Percentiles rank a stretch among this genome's conserved stretches.
These are phyloP conservation scores for Palythoa caribaeorum DNA, from an alignment of 92 coral and sea anemone genomes.

Conservation along the genomic window DNA sequence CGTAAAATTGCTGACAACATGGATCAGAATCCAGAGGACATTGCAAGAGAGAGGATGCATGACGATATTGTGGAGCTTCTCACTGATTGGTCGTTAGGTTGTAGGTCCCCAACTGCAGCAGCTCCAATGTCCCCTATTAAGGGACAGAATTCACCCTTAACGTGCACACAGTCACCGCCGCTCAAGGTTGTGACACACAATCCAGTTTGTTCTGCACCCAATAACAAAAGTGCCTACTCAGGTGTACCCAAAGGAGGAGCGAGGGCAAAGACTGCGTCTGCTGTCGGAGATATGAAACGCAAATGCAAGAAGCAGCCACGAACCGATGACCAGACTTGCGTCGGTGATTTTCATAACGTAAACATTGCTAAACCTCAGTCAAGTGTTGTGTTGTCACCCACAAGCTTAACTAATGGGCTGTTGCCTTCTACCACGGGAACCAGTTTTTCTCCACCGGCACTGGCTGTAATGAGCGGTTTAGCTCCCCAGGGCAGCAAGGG, in stretches of 20 bases:
- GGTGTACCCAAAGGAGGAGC: no score
- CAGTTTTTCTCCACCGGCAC: slow-evolving; percentile 79
- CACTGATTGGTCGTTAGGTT: no score
- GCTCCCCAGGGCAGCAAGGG: slow-evolving; percentile 70
- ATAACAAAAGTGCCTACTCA: slow-evolving; percentile 54
- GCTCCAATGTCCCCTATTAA: slow-evolving; percentile 94
- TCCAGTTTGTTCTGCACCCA: slow-evolving; percentile 67
- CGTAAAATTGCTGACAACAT: no score
- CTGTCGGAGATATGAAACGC: slow-evolving; percentile 71
- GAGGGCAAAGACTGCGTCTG: slow-evolving; percentile 40
- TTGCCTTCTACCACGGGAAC: slow-evolving; percentile 79
- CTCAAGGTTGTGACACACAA: slow-evolving; percentile 73
- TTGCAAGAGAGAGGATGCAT: no score
- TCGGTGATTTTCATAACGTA: slow-evolving; percentile 47
- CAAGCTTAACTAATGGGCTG: slow-evolving; percentile 56
- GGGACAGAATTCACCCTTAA: slow-evolving; percentile 85
- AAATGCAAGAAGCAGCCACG: slow-evolving; percentile 77
- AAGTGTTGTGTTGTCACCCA: slow-evolving; percentile 63
- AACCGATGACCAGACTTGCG: slow-evolving; percentile 64
- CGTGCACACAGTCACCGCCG: slow-evolving; percentile 73
- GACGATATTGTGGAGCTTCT: no score
- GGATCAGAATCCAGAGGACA: no score
- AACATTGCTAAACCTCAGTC: background rate
- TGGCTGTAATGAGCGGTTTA: slow-evolving; percentile 72
- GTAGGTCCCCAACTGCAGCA: slow-evolving; percentile 83